Conservation (phyloP, 2,113 vertebrate genomes). For the Ahaetulla prasina region DNA sequence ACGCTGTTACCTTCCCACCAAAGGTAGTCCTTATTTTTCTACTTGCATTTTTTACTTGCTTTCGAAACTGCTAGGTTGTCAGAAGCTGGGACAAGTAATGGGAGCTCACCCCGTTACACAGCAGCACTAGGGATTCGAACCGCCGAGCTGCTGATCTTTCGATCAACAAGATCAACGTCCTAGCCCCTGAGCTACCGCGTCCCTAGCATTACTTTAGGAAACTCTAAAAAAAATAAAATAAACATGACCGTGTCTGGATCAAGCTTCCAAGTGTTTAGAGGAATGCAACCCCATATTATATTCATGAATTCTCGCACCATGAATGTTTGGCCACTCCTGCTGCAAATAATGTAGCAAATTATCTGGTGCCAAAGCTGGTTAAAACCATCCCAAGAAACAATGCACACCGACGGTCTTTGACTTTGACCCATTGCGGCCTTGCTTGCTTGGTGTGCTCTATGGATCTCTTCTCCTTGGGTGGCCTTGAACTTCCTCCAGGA, state of each 20-base stretch:
- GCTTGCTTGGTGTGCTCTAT: conserved; percentile 17
- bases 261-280: neutral
- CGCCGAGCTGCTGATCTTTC: too few relatives aligned
- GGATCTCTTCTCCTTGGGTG: conserved; percentile 43
- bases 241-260: neutral
- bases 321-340: neutral
- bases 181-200: too few relatives aligned
- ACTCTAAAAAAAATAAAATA: neutral
- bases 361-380: neutral
- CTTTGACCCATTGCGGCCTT: neutral
- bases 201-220: too few relatives aligned
- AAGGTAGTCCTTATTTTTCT: too few relatives aligned
- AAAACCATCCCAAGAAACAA: neutral
- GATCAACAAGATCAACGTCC: too few relatives aligned
- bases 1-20: too few relatives aligned
- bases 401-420: neutral
- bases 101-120: too few relatives aligned
- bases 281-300: neutral
- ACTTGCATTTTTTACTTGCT: too few relatives aligned
- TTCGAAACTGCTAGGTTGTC: too few relatives aligned
- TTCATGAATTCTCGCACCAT: neutral
- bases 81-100: too few relatives aligned
- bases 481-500: conserved; percentile 43
- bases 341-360: neutral
- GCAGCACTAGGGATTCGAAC: too few relatives aligned